phyloP scores from a whole-genome alignment of 2,888 invertebrate species.

The Suillia variegata region DNA sequence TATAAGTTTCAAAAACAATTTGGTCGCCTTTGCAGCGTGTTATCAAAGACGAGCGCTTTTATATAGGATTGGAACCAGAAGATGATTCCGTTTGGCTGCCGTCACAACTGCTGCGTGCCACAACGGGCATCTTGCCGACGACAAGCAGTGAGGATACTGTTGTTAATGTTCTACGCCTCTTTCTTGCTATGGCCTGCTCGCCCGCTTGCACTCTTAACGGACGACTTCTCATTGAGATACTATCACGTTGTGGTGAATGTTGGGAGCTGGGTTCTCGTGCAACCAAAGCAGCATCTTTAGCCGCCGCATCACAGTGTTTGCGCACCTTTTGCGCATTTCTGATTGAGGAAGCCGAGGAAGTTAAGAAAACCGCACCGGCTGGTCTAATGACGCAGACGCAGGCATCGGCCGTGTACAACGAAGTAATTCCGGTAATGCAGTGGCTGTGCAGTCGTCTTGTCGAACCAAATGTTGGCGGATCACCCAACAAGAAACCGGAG shows the following conservation, averaged over 20 bases:
- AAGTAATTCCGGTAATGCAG: slow-evolving; percentile 88
- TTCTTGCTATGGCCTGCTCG: slow-evolving; percentile 86
- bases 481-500: slow-evolving; percentile 59
- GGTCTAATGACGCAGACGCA: slow-evolving; percentile 62
- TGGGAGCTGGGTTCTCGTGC: slow-evolving; percentile 79
- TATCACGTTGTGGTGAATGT: slow-evolving; percentile 83
- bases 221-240: slow-evolving; percentile 82
- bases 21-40: slow-evolving; percentile 78
- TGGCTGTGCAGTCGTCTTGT: slow-evolving; percentile 85
- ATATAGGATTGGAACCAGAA: slow-evolving; percentile 87
- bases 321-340: slow-evolving; percentile 84
- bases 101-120: slow-evolving; percentile 85
- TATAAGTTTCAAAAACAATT: too few relatives aligned
- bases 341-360: slow-evolving; percentile 65
- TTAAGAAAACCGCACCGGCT: slow-evolving; percentile 66
- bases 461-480: slow-evolving; percentile 69
- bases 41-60: slow-evolving; percentile 88
- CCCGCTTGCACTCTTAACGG: slow-evolving; percentile 90
- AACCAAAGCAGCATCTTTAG: slow-evolving; percentile 84
- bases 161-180: slow-evolving; percentile 72
- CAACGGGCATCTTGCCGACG: slow-evolving; percentile 67
- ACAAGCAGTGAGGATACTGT: slow-evolving; percentile 83
- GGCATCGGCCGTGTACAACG: slow-evolving; percentile 86
- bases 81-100: slow-evolving; percentile 93
- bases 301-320: slow-evolving; percentile 87